Percentiles rank a stretch among this genome's conserved stretches.
These are phyloP conservation scores for Peromyscus leucopus DNA, from an alignment of 2,113 vertebrate genomes.

Conservation along the genomic window DNA sequence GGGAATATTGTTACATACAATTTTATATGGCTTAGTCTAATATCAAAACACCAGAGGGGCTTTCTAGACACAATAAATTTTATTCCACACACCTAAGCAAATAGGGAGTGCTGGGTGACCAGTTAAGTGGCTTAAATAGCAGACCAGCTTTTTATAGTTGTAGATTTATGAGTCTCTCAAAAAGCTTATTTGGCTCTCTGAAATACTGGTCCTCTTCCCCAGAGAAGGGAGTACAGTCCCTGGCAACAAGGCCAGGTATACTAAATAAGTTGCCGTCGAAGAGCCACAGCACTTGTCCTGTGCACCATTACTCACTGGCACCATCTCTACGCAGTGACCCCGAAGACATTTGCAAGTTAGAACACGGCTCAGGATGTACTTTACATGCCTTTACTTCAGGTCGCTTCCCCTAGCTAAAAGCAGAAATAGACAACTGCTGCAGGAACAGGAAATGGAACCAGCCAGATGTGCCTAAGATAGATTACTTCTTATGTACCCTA, in stretches of 20 bases:
- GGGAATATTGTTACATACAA: slow-evolving; percentile 38
- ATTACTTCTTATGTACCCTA: slow-evolving; percentile 28
- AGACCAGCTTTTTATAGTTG: slow-evolving; percentile 1
- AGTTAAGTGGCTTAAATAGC: slow-evolving; percentile 52
- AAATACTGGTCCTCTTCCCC: not conserved
- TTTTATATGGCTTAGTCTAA: slow-evolving; percentile 13
- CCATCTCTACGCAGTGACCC: slow-evolving; percentile 22
- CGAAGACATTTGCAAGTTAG: slow-evolving; percentile 34
- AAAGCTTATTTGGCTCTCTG: slow-evolving; percentile 54
- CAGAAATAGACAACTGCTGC: not conserved
- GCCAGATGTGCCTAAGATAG: slow-evolving; percentile 38
- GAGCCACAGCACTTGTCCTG: rapidly evolving
- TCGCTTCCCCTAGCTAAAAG: slow-evolving; percentile 40
- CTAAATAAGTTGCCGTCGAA: not conserved
- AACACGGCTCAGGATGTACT: not conserved
- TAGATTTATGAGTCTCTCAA: slow-evolving; percentile 53
- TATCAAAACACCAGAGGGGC: slow-evolving; percentile 26
- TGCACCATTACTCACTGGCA: not conserved
- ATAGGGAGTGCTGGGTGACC: not conserved
- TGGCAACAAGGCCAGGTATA: not conserved
- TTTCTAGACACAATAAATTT: slow-evolving; percentile 68
- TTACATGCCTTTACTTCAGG: not conserved
- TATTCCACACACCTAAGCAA: slow-evolving; percentile 58
- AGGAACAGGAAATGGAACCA: not conserved
- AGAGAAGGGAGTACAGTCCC: not conserved